A percentile compares a stretch with the other conserved stretches of the same genome.
Conservation (phyloP, 1,140 invertebrate species). For the Musca domestica region DNA sequence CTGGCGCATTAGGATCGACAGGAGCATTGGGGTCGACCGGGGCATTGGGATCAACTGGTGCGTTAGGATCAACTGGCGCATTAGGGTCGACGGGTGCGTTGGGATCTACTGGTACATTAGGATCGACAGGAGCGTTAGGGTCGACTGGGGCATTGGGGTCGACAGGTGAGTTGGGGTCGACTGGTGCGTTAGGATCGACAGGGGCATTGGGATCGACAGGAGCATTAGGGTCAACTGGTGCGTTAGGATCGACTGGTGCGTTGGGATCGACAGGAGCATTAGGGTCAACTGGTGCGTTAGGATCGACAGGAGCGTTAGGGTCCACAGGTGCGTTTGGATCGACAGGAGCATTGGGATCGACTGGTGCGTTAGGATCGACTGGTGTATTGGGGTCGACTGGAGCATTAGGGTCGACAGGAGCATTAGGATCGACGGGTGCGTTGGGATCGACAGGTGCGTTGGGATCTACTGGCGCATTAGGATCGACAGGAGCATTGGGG, state of each 20-base stretch:
- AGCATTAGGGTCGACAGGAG: constrained; percentile 18
- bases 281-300: constrained; percentile 24
- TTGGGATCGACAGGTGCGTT: constrained; percentile 19
- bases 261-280: constrained; percentile 24
- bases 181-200: not conserved
- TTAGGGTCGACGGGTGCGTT: constrained; percentile 15
- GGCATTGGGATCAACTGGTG: constrained; percentile 25
- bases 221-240: constrained; percentile 26
- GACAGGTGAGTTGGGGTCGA: constrained; percentile 13
- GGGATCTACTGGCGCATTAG: constrained; percentile 22
- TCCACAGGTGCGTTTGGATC: constrained; percentile 25
- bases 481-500: constrained; percentile 22
- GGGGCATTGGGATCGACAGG: constrained; percentile 15
- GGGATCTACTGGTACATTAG: constrained; percentile 20
- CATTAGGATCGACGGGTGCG: constrained; percentile 20
- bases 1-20: constrained; percentile 20
- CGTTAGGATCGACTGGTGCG: constrained; percentile 19
- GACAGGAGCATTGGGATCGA: constrained; percentile 26
- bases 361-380: constrained; percentile 16
- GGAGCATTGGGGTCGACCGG: constrained; percentile 28
- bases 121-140: constrained; percentile 24
- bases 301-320: constrained; percentile 20
- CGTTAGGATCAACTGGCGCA: constrained; percentile 1
- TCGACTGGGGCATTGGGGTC: constrained; percentile 26
- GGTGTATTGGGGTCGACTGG: constrained; percentile 5